A percentile compares a stretch with the other conserved stretches of the same genome.
phyloP scores from a whole-genome alignment of 2,797 vertebrate species.

The Sebastolobus altivelis region DNA sequence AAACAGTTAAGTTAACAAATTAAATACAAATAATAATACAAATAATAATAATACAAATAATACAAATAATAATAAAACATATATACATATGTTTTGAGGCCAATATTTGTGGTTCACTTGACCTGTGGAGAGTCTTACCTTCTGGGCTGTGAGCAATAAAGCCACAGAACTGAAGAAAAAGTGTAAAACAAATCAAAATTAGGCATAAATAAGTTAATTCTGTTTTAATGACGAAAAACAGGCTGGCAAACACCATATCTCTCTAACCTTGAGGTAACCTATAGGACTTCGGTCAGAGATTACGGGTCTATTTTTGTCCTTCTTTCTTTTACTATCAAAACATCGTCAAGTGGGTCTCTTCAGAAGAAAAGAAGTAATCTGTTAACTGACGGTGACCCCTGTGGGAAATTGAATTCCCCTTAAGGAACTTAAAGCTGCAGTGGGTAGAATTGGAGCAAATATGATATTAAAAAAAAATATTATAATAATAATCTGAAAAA shows the following conservation, averaged over 20 bases:
- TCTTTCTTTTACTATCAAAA: slow-evolving; percentile 35
- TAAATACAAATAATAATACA: rapidly evolving
- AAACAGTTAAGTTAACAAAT: neutral
- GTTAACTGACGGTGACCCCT: neutral
- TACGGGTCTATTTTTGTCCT: slow-evolving; percentile 55
- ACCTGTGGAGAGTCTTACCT: neutral
- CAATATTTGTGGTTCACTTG: neutral
- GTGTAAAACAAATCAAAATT: neutral
- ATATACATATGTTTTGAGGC: neutral
- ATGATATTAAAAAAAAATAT: no score
- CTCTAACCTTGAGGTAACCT: slow-evolving; percentile 38
- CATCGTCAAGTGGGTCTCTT: slow-evolving; percentile 21
- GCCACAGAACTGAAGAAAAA: neutral
- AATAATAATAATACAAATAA: no score
- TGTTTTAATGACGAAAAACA: neutral
- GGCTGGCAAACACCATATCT: neutral
- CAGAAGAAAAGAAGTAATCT: neutral
- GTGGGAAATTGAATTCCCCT: neutral
- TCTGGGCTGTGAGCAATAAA: neutral
- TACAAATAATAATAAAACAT: no score
- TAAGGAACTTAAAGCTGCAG: neutral
- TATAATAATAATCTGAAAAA: no score
- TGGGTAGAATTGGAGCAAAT: no score
- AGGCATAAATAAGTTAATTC: neutral
- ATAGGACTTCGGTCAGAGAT: slow-evolving; percentile 36